Evolutionary conservation across 2,113 vertebrate genomes (phyloP).

Genomic region (Mus pahari): DNA sequence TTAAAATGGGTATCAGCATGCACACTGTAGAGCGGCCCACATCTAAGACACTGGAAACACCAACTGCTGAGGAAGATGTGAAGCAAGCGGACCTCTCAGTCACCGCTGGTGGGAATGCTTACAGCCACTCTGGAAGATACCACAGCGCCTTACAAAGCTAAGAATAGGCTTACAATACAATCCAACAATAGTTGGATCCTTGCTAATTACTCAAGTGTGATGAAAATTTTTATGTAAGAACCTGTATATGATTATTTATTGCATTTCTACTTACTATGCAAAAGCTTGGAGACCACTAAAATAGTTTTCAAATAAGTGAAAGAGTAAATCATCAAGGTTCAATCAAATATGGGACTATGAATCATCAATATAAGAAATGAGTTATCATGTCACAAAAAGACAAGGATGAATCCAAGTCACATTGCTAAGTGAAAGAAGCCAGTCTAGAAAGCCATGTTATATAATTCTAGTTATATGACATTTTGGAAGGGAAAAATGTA

Average conservation of each 20-base stretch:
- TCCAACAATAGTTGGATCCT: background rate
- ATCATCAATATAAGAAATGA: conserved; percentile 20
- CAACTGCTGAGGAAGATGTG: background rate
- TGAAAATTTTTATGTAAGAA: background rate
- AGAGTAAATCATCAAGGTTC: background rate
- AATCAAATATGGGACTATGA: background rate
- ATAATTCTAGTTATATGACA: background rate
- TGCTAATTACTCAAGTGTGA: background rate
- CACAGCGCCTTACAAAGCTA: background rate
- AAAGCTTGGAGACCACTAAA: background rate
- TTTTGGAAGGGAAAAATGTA: background rate
- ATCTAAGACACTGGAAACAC: background rate
- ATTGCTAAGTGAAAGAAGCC: background rate
- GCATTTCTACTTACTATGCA: background rate
- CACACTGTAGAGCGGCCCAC: background rate
- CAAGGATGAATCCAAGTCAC: background rate
- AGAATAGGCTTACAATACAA: background rate
- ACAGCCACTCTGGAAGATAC: background rate
- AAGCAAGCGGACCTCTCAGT: background rate
- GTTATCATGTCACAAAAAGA: background rate
- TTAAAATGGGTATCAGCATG: background rate
- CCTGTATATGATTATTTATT: background rate
- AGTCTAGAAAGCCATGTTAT: background rate
- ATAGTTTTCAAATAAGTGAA: conserved; percentile 5
- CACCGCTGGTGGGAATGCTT: background rate